Percentiles rank a stretch among this genome's conserved stretches.
Conservation (phyloP, 2,888 invertebrate genomes). For the Aphodius granarius region DNA sequence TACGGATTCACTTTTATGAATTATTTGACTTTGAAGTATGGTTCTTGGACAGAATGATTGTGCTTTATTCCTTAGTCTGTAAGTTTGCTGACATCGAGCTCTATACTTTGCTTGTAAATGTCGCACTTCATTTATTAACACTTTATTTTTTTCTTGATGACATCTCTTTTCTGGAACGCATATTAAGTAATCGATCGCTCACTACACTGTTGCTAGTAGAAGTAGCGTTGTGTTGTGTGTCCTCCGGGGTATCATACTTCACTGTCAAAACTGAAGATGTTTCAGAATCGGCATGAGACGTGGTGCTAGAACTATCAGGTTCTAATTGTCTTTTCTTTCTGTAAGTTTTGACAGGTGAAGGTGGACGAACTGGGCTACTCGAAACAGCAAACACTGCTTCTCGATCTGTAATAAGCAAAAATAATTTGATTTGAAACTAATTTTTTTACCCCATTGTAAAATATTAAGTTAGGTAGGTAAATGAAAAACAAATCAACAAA, state of each 20-base stretch:
- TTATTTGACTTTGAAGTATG: background rate
- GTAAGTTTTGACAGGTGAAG: too few species aligned
- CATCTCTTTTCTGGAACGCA: background rate
- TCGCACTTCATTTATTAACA: background rate
- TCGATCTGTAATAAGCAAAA: too few species aligned
- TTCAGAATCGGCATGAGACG: too few species aligned
- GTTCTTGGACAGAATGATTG: background rate
- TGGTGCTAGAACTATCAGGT: too few species aligned
- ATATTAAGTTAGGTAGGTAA: too few species aligned
- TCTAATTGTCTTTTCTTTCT: too few species aligned
- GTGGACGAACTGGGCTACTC: too few species aligned
- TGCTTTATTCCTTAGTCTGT: constrained; percentile 2
- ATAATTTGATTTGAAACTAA: too few species aligned
- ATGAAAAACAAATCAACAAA: too few species aligned
- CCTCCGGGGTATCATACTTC: background rate
- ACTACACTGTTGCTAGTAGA: background rate
- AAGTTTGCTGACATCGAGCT: background rate
- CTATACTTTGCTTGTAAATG: background rate
- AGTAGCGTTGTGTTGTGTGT: background rate
- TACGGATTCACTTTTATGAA: background rate
- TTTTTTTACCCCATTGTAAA: too few species aligned
- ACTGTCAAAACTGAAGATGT: too few species aligned
- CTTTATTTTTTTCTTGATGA: background rate
- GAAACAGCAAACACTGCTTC: too few species aligned
- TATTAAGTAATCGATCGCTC: background rate